These are phyloP conservation scores for Scotopteryx bipunctaria DNA, from an alignment of 2,888 invertebrate genomes.

Conservation along the genomic window DNA sequence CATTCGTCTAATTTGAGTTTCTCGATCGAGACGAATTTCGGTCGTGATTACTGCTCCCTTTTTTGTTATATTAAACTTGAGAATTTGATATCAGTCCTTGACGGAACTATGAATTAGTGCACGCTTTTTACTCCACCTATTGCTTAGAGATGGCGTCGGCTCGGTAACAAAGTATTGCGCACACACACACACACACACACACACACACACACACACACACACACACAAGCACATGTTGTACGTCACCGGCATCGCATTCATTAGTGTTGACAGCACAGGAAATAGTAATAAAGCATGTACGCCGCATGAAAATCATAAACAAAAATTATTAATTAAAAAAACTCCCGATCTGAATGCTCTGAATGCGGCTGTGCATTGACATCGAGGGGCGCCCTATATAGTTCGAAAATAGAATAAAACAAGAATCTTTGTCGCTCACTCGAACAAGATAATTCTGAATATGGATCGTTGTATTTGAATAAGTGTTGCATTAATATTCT, in stretches of 20 bases:
- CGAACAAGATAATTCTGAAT: slow-evolving; percentile 78
- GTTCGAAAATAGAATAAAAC: slow-evolving; percentile 50
- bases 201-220: too few relatives aligned
- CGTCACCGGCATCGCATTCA: slow-evolving; percentile 68
- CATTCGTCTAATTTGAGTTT: slow-evolving; percentile 80
- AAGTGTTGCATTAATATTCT: slow-evolving; percentile 82
- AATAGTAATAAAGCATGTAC: slow-evolving; percentile 67
- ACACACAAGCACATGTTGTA: slow-evolving; percentile 53
- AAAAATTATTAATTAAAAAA: slow-evolving; percentile 69
- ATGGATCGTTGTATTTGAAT: slow-evolving; percentile 79
- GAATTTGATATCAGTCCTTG: slow-evolving; percentile 33
- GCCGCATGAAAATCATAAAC: slow-evolving; percentile 66
- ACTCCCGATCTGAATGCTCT: slow-evolving; percentile 74
- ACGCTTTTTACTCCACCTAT: slow-evolving; percentile 21
- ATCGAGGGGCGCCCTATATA: slow-evolving; percentile 57
- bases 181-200: slow-evolving; percentile 43
- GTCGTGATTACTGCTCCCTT: slow-evolving; percentile 71
- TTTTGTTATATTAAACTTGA: slow-evolving; percentile 50
- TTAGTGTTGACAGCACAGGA: slow-evolving; percentile 76
- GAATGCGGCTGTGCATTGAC: slow-evolving; percentile 66
- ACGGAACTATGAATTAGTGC: slow-evolving; percentile 24
- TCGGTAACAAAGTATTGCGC: background rate
- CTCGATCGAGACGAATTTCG: slow-evolving; percentile 78
- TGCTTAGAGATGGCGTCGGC: too few relatives aligned
- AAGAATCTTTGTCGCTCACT: slow-evolving; percentile 70